phyloP scores from a whole-genome alignment of 23 tunicate genomes.

The Ascidia mentula region DNA sequence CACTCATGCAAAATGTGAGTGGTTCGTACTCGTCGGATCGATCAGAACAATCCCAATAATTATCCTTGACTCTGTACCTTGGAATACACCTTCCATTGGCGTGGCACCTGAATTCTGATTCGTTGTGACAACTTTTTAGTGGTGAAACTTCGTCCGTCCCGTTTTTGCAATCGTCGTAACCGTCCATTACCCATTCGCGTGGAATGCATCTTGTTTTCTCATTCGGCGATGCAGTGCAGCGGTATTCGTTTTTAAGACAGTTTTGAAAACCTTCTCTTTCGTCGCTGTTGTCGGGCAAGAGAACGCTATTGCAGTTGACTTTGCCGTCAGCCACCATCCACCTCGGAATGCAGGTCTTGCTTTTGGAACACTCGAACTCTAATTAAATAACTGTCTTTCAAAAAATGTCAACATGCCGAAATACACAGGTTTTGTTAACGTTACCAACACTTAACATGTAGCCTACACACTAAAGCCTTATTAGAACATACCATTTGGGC shows the following conservation, averaged over 20 bases:
- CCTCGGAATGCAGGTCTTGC: background rate
- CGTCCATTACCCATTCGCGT: conserved; percentile 31
- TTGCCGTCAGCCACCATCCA: conserved; percentile 30
- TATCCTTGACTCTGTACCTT: conserved; percentile 26
- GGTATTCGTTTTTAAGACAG: conserved; percentile 27
- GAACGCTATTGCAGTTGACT: conserved; percentile 6
- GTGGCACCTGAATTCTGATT: conserved; percentile 22
- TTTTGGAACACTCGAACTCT: background rate
- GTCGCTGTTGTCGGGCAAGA: conserved; percentile 18
- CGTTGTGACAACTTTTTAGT: background rate
- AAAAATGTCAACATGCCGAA: too few relatives aligned
- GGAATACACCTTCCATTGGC: conserved; percentile 14
- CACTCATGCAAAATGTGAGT: background rate
- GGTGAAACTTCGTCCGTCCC: conserved; percentile 13
- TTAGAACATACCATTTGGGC: background rate
- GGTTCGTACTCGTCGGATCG: conserved; percentile 16
- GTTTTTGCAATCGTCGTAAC: conserved; percentile 13
- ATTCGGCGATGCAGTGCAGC: background rate
- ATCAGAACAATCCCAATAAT: conserved; percentile 18
- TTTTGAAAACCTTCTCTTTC: background rate
- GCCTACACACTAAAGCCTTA: background rate
- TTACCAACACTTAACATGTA: too few relatives aligned
- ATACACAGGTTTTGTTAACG: too few relatives aligned
- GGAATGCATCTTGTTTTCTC: conserved; percentile 13
- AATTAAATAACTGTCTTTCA: background rate